phyloP scores from a whole-genome alignment of 2,113 vertebrate genomes.

The Nettapus auritus region DNA sequence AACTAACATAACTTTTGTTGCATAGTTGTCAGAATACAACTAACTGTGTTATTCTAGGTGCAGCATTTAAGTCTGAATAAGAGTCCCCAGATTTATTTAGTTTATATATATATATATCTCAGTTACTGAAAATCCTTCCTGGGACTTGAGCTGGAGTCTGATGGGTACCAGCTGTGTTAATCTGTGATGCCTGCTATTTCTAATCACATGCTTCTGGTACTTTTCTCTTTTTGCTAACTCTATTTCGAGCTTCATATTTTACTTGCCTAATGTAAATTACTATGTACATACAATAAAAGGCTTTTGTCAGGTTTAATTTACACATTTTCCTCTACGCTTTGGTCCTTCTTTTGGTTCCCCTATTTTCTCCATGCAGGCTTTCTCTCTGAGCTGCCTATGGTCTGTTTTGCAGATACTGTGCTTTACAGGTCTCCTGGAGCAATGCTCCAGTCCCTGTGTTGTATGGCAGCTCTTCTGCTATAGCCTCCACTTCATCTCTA shows the following conservation, averaged over 20 bases:
- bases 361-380: not conserved
- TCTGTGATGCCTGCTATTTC: not conserved
- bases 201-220: not conserved
- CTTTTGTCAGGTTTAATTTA: not conserved
- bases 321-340: not conserved
- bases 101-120: not conserved
- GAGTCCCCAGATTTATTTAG: not conserved
- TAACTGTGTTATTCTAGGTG: not conserved
- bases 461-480: not conserved
- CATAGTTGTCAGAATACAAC: rapidly evolving
- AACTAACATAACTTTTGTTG: not conserved
- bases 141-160: not conserved
- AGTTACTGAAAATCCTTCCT: not conserved
- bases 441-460: not conserved
- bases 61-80: not conserved
- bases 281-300: not conserved
- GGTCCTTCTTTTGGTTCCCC: not conserved
- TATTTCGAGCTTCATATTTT: not conserved
- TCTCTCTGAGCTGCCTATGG: not conserved
- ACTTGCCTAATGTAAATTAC: not conserved
- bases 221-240: not conserved
- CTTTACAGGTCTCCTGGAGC: not conserved
- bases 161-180: not conserved
- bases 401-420: not conserved
- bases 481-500: not conserved